These are phyloP conservation scores for Apodemia mormo DNA, from an alignment of 2,888 invertebrate genomes.

Conservation along the genomic window DNA sequence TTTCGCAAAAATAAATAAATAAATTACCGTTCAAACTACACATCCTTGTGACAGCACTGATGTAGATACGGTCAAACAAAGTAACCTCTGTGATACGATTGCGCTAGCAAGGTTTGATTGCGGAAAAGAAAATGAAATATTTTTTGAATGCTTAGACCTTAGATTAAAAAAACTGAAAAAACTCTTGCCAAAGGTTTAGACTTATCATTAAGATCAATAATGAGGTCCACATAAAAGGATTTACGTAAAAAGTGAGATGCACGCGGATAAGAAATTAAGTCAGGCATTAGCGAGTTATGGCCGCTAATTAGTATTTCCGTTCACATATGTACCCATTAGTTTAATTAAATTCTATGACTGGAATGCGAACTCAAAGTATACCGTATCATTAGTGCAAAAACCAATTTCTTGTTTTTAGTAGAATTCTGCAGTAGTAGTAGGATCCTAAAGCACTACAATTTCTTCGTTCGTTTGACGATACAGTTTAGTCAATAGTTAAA, in stretches of 20 bases:
- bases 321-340: neutral
- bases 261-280: neutral
- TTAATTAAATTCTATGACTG: neutral
- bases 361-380: neutral
- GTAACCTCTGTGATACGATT: no score
- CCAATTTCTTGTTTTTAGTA: neutral
- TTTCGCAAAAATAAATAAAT: no score
- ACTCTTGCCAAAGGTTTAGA: no score
- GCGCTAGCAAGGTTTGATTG: no score
- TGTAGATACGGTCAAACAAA: no score
- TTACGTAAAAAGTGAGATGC: neutral
- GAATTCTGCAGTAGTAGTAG: neutral
- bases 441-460: no score
- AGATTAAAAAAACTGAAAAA: no score
- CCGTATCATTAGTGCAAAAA: conserved; percentile 9
- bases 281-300: conserved; percentile 3
- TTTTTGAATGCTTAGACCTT: neutral
- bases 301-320: conserved; percentile 7
- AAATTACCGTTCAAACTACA: no score
- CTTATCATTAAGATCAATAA: neutral
- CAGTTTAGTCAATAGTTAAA: no score
- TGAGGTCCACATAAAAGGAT: neutral
- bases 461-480: no score
- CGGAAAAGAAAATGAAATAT: neutral
- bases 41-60: no score